Base-by-base conservation (phyloP, 2,797 vertebrate species). In the Darevskia mixta region DNA sequence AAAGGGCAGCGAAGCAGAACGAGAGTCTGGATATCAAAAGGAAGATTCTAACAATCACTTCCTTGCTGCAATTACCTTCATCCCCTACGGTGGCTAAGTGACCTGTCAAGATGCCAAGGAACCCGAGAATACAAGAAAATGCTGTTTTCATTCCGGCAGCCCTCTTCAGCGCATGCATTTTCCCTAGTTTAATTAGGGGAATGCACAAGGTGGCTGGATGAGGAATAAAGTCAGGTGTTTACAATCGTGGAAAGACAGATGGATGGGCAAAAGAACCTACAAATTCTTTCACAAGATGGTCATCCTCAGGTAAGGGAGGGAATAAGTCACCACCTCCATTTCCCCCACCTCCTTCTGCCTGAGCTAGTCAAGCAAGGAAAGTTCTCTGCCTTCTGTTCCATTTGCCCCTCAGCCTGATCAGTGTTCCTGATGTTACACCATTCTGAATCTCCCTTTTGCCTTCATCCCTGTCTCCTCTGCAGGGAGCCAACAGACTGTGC, bases 71-170 rank as follows among this genome's bases (percentile, higher is more conserved):
- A 95, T 95, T 94, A 92, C n/a, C 86, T 83, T 92, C 79, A 93
- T 94, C 88, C 90, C 75, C 89, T 91, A 85, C 80, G 75, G 87
- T 95, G 88, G 90, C 88, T 95, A 95, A 92, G 87, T 93, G 92
- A 94, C 93, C 92, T 94, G 91, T 94, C 94, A 94, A 94, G 86
- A 79, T 89, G 82, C 93, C 93, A 93, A 79, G 90, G 79, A 91
- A 86, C 73, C 69, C 72, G 49, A 89, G 73, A 49, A 88, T 15
- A 29, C 18, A 92, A 83, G 32, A 5, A 92, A 94, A 89, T 87
- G 91, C 35, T 78, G 86, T 20, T 6, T 85, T 92, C 64, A 8
- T 72, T 90, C 58, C 85, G 91, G 69, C 89, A 91, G 15, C 77
- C 89, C 11, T 0, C 79, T 64, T 86, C 78, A 91, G 82, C 80